These are phyloP conservation scores for Caranx ignobilis DNA, from an alignment of 2,113 vertebrate species.

Conservation along the genomic window DNA sequence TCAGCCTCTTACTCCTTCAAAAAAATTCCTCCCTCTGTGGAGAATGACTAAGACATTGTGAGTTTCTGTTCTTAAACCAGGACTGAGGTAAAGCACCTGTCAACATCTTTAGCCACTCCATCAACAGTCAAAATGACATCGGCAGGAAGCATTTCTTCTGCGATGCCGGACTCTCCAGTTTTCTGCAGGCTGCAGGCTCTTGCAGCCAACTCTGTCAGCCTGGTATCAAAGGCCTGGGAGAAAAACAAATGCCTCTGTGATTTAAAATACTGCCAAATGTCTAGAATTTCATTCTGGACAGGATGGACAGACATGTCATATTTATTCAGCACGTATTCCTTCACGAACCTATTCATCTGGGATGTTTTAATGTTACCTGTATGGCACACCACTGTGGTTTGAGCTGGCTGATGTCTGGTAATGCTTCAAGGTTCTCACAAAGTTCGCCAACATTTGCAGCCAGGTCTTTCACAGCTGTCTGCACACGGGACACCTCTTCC, in stretches of 20 bases:
- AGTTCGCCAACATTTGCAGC: slow-evolving; percentile 17
- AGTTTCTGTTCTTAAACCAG: too few species aligned
- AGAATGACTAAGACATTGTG: not conserved
- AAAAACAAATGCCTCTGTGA: not conserved
- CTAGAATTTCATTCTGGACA: not conserved
- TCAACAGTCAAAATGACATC: slow-evolving; percentile 20
- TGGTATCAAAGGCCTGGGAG: slow-evolving; percentile 49
- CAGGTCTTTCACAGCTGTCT: slow-evolving; percentile 31
- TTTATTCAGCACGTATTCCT: not conserved
- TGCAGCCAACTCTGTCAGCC: slow-evolving; percentile 22
- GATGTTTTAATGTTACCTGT: slow-evolving; percentile 51
- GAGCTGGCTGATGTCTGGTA: slow-evolving; percentile 44
- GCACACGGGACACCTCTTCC: slow-evolving; percentile 26
- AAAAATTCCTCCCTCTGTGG: not conserved
- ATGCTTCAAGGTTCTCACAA: not conserved
- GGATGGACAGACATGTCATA: not conserved
- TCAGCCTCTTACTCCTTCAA: too few species aligned
- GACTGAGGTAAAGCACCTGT: slow-evolving; percentile 42
- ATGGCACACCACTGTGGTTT: slow-evolving; percentile 48
- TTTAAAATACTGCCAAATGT: not conserved
- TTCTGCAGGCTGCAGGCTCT: slow-evolving; percentile 39
- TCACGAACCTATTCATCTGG: not conserved
- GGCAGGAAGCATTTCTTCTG: slow-evolving; percentile 23
- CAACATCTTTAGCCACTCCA: slow-evolving; percentile 30
- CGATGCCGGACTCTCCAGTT: not conserved